These are phyloP conservation scores for Gnatocerus cornutus DNA, from an alignment of 2,888 invertebrate species.

Conservation along the genomic window DNA sequence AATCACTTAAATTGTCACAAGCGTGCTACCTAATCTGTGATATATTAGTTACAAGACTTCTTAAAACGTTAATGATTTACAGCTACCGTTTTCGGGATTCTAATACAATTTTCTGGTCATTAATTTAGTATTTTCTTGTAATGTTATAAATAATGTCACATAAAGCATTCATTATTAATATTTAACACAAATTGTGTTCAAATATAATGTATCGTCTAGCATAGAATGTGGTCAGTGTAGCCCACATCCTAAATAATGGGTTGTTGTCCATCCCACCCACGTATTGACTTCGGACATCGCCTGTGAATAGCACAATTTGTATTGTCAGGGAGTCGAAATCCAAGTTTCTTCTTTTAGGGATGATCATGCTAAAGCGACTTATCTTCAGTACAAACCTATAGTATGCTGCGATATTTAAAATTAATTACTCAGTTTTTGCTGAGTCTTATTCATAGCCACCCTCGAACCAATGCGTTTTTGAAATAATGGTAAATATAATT, in stretches of 20 bases:
- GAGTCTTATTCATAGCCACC: too few species aligned
- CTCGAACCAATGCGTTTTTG: constrained; percentile 7
- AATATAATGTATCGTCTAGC: constrained; percentile 1
- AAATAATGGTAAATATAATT: constrained; percentile 51
- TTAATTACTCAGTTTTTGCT: too few species aligned
- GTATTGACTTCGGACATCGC: constrained; percentile 55
- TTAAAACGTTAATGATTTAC: constrained; percentile 4
- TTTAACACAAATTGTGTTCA: not conserved
- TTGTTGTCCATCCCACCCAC: constrained; percentile 54
- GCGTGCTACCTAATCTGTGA: constrained; percentile 10
- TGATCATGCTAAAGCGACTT: too few species aligned
- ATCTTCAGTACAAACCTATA: too few species aligned
- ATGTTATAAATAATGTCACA: too few species aligned
- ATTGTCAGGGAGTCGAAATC: constrained; percentile 50
- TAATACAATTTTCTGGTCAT: too few species aligned
- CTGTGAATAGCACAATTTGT: constrained; percentile 58
- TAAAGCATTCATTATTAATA: too few species aligned
- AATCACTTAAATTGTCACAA: constrained; percentile 13
- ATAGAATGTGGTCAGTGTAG: constrained; percentile 51
- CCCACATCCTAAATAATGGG: constrained; percentile 36
- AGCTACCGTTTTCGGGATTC: not conserved
- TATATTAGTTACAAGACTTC: not conserved
- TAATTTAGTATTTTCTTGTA: too few species aligned
- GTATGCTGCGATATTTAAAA: too few species aligned
- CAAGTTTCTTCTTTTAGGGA: constrained; percentile 42